Percentiles rank a stretch among this genome's conserved stretches.
These are phyloP conservation scores for Drosophila pandora DNA, from an alignment of 1,140 invertebrate genomes.

Conservation along the genomic window DNA sequence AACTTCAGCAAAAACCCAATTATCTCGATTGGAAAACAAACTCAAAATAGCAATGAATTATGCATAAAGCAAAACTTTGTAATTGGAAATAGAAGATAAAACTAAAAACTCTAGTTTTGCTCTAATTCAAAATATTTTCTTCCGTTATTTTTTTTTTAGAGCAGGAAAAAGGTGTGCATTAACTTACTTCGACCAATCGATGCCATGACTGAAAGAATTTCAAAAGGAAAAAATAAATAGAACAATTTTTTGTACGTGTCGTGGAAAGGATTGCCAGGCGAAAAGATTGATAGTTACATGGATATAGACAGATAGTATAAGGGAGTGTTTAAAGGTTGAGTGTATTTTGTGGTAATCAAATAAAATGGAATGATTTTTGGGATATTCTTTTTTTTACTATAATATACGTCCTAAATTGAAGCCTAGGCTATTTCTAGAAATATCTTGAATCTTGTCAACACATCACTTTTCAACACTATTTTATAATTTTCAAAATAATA, in stretches of 20 bases:
- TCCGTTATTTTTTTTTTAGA: conserved; percentile 25
- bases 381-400: conserved; percentile 3
- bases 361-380: conserved; percentile 14
- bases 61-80: conserved; percentile 27
- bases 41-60: conserved; percentile 9
- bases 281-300: conserved; percentile 47
- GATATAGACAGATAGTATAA: conserved; percentile 22
- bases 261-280: conserved; percentile 50
- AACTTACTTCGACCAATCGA: conserved; percentile 84
- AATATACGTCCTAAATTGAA: too few relatives aligned
- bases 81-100: conserved; percentile 23
- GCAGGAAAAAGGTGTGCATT: conserved; percentile 50
- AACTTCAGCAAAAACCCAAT: conserved; percentile 38
- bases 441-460: too few relatives aligned
- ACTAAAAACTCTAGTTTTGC: conserved; percentile 29
- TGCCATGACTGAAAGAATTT: conserved; percentile 83
- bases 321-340: conserved; percentile 9
- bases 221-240: conserved; percentile 75
- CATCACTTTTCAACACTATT: too few relatives aligned
- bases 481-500: too few relatives aligned
- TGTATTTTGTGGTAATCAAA: conserved; percentile 17
- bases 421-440: too few relatives aligned
- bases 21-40: conserved; percentile 21
- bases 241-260: conserved; percentile 58
- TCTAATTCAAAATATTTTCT: conserved; percentile 25